A percentile compares a stretch with the other conserved stretches of the same genome.
Conservation (phyloP, 1,140 invertebrate species). For the Scylla paramamosain region DNA sequence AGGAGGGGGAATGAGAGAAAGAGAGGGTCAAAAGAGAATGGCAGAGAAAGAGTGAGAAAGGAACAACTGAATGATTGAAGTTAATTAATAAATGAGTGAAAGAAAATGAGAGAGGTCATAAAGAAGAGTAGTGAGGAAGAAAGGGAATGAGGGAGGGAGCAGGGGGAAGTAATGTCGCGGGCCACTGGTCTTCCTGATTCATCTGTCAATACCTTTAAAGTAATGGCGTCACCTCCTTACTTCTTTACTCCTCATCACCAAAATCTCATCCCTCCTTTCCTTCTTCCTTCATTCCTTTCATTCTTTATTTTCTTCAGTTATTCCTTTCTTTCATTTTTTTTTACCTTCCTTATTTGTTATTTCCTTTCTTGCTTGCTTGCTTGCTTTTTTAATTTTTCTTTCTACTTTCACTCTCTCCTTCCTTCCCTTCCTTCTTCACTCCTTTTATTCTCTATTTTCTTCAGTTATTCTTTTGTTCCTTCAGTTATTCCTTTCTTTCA, state of each 20-base stretch:
- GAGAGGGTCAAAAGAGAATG: not conserved
- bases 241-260: not conserved
- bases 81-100: conserved; percentile 17
- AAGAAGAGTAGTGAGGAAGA: not conserved
- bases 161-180: not conserved
- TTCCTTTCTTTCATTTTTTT: not conserved
- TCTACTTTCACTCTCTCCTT: not conserved
- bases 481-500: no score
- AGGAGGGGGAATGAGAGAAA: not conserved
- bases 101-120: not conserved
- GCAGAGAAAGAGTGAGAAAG: not conserved
- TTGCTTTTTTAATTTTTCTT: not conserved
- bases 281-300: not conserved
- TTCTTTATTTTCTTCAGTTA: not conserved
- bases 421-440: not conserved
- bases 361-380: not conserved
- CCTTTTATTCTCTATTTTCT: no score
- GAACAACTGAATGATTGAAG: not conserved
- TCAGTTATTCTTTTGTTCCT: no score
- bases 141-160: not conserved
- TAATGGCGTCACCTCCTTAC: not conserved
- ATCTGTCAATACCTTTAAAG: not conserved
- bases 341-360: not conserved
- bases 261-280: not conserved
- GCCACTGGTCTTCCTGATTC: not conserved